Evolutionary conservation across 2,797 vertebrate genomes (phyloP).

Genomic region (Apodemus agrarius): DNA sequence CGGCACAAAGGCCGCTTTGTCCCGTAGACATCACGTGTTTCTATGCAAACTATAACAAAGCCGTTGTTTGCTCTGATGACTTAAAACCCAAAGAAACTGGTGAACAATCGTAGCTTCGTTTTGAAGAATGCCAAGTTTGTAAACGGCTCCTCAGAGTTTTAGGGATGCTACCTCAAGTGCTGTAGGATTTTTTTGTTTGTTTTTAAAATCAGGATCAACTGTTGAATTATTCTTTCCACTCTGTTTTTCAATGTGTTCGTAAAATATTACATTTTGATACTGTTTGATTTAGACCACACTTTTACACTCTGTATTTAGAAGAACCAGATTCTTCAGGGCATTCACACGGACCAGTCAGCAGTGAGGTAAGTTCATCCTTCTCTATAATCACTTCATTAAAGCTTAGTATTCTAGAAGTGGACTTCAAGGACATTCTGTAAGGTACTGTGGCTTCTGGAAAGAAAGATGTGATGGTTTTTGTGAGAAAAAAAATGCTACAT

Average conservation of each 20-base stretch:
- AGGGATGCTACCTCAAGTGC: background rate
- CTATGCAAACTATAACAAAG: slow-evolving; percentile 39
- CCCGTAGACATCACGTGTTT: background rate
- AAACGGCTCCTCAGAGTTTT: slow-evolving; percentile 46
- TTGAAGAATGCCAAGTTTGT: slow-evolving; percentile 31
- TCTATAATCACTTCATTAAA: background rate
- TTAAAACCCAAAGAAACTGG: slow-evolving; percentile 10
- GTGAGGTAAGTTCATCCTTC: slow-evolving; percentile 91
- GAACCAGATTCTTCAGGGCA: slow-evolving; percentile 98
- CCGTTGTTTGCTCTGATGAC: background rate
- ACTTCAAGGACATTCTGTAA: slow-evolving; percentile 31
- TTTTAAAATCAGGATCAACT: slow-evolving; percentile 71
- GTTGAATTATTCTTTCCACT: slow-evolving; percentile 84
- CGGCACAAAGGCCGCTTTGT: slow-evolving; percentile 26
- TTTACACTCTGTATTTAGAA: slow-evolving; percentile 98
- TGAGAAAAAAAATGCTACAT: background rate
- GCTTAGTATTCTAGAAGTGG: background rate
- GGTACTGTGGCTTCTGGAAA: slow-evolving; percentile 33
- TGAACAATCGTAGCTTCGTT: background rate
- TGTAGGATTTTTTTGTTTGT: slow-evolving; percentile 40
- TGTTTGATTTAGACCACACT: slow-evolving; percentile 96
- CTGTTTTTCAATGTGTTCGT: slow-evolving; percentile 86
- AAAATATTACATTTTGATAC: slow-evolving; percentile 91
- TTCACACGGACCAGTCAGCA: slow-evolving; percentile 93
- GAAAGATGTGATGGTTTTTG: background rate